These are phyloP conservation scores for Brachionus calyciflorus DNA, from an alignment of 1,140 invertebrate species.

Conservation along the genomic window DNA sequence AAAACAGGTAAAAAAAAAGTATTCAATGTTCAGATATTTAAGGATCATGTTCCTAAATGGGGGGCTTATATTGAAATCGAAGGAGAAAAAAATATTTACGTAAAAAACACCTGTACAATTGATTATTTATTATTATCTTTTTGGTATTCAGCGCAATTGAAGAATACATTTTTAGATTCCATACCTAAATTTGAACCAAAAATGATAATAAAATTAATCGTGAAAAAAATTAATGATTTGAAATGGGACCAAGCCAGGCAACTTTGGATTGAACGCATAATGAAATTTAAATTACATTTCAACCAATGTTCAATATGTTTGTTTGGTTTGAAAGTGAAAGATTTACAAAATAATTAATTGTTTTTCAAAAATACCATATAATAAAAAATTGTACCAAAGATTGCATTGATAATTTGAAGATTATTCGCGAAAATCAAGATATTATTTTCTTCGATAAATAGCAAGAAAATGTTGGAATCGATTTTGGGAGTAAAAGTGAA, in stretches of 20 bases:
- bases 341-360: slow-evolving; percentile 23
- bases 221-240: not conserved
- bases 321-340: slow-evolving; percentile 9
- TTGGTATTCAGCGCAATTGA: too few relatives aligned
- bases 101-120: too few relatives aligned
- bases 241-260: slow-evolving; percentile 3
- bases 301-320: slow-evolving; percentile 1
- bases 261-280: not conserved
- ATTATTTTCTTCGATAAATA: slow-evolving; percentile 32
- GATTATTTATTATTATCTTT: too few relatives aligned
- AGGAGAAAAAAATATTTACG: too few relatives aligned
- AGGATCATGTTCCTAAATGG: too few relatives aligned
- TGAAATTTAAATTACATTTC: not conserved
- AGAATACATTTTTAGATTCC: not conserved
- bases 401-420: not conserved
- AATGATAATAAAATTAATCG: not conserved
- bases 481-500: not conserved
- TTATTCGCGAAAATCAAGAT: not conserved
- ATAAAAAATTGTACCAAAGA: not conserved
- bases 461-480: too few relatives aligned
- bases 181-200: not conserved
- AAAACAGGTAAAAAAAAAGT: too few relatives aligned
- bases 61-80: too few relatives aligned
- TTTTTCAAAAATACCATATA: not conserved
- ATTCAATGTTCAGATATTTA: too few relatives aligned